Base-by-base conservation (phyloP, 2,113 vertebrate genomes). In the Siniperca knerii region DNA sequence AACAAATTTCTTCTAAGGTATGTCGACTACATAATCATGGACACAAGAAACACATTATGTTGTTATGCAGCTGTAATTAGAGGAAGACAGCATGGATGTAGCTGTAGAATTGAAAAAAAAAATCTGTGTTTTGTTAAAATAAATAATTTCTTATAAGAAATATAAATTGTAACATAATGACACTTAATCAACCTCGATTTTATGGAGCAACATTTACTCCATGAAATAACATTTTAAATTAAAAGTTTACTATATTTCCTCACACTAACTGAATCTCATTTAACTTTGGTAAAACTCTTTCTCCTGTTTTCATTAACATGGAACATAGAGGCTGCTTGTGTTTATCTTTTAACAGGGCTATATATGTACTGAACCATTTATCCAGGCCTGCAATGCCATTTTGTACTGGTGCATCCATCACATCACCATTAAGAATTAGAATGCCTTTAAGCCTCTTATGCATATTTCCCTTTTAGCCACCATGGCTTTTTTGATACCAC, bases 401-500 rank as follows among this genome's bases (percentile, higher is more conserved):
- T 76, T 83, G 42, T 68, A n/a, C 74, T 37, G 70, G 44, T 67
- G 40, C 85, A 86, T 87, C 86, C 86, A 76, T 93, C 89, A 92
- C 84, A 48, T 82, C 79, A 88, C 83, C 87, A 90, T 89, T 88
- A 82, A 91, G 84, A 88, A 93, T 88, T 54, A 71, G 44, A 82
- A 91, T 91, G 90, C 84, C 91, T 91, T 84, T 91, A 91, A 92
- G 89, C 90, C 82, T 89, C 87, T 90, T 90, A 88, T 67, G 80
- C 55, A 81, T 72, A 29, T 85, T 82, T 87, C 75, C 64, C 67
- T 87, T 89, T 85, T 65, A 86, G 73, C 73, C 54, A 76, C 73
- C 83, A 57, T 75, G 75, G 25, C 57, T 87, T 82, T 82, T 81
- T 76, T 16, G 29, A 82, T 60, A 73, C 78, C 69, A 58, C 40